Evolutionary conservation across 2,797 vertebrate genomes (phyloP), one percentile per base, ranked within the genome.

Genomic region (Pseudochirops corinnae): DNA sequence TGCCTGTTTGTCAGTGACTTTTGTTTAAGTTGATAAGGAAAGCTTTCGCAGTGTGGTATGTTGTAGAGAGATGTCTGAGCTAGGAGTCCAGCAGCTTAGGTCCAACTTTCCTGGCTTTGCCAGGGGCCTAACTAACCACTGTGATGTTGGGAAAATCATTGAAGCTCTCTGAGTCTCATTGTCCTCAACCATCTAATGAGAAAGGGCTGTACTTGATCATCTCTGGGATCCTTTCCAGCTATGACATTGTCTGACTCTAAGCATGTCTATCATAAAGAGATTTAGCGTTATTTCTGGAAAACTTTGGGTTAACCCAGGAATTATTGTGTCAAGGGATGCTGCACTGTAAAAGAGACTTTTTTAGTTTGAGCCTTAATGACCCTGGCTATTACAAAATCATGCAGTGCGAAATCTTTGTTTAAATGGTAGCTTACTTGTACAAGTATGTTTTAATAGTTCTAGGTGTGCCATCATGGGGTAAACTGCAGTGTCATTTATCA

Each of bases 311-410:
- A 95, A 55, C 55, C 91, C 31, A 90, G 46, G 56, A 95, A 33
- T 90, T 96, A 5, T 56, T 62, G 90, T 92, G 57, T 97, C 52
- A 60, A 53, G 90, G n/a, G 92, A 93, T 94, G 92, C 87, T 92
- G 92, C 67, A 4, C 55, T 93, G 74, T 87, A 58, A n/a, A 29
- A 82, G 91, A 60, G n/a, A 93, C 50, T 16, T 55, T 12, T 21
- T 28, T 11, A 56, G 10, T 6, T 4, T 55, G 29, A 56, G 7
- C 4, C 5, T 74, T 93, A 39, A 82, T 87, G 53, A 55, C 12
- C 0, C 3, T 91, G 50, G 57, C 28, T 29, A 31, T 5, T 13
- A 67, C 90, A 93, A 46, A 57, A 31, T 57, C 53, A 18, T 0
- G 52, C 56, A 58, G 82, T 29, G 21, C 52, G 62, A 16, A 90